Conservation (phyloP, 2,113 vertebrate species). For the Onychorhynchus coronatus region DNA sequence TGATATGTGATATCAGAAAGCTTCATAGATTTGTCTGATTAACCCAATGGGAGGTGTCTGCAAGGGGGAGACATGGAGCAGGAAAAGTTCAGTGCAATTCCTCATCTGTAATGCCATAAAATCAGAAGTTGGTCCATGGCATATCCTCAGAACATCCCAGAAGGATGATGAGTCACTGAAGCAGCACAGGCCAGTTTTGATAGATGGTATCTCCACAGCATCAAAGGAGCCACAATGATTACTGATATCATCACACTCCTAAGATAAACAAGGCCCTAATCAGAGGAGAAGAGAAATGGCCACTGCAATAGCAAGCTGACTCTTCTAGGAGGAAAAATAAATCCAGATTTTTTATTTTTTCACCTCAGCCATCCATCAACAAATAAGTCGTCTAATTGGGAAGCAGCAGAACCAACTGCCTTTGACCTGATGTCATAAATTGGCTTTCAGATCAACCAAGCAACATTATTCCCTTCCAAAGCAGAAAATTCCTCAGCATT, state of each 20-base stretch:
- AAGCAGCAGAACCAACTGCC: conserved; percentile 9
- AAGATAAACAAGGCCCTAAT: neutral
- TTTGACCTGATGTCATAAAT: conserved; percentile 15
- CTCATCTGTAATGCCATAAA: neutral
- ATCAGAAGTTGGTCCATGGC: neutral
- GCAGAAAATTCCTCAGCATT: neutral
- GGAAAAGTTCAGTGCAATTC: neutral
- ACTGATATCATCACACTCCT: neutral
- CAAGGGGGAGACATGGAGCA: neutral
- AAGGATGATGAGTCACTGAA: neutral
- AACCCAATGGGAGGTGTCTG: neutral
- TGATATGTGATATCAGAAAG: fast-evolving
- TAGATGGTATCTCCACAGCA: neutral
- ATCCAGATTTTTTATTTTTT: neutral
- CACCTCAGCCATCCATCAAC: neutral
- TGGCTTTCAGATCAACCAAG: conserved; percentile 20
- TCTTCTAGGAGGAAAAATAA: neutral
- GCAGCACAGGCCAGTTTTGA: neutral
- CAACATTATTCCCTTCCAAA: neutral
- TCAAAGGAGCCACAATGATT: neutral
- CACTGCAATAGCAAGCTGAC: neutral
- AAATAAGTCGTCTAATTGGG: neutral
- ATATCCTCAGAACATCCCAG: neutral
- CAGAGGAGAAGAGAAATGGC: neutral
- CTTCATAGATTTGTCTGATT: neutral